Evolutionary conservation across 2,113 vertebrate genomes (phyloP).

Genomic region (Pycnonotus jocosus): DNA sequence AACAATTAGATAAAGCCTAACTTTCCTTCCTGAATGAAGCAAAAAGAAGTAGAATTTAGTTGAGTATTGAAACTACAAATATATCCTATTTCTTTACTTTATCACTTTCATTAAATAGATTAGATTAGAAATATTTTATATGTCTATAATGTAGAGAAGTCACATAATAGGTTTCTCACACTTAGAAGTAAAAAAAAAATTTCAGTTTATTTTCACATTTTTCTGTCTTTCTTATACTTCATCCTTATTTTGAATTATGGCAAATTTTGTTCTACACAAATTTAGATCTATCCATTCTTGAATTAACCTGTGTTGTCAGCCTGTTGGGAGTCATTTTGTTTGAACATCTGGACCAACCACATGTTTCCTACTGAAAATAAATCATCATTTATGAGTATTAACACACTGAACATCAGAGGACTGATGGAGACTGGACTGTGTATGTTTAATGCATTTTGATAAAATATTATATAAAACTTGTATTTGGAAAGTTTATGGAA

Average conservation of each 20-base stretch:
- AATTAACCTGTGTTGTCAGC: conserved; percentile 56
- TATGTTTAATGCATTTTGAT: neutral
- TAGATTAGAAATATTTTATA: neutral
- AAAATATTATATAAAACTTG: neutral
- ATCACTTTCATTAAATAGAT: neutral
- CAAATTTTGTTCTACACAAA: conserved; percentile 22
- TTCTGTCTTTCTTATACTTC: neutral
- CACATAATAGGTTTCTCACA: neutral
- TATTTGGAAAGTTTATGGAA: neutral
- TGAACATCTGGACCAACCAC: conserved; percentile 69
- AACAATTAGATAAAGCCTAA: neutral
- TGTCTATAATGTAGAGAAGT: neutral
- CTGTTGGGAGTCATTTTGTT: conserved; percentile 52
- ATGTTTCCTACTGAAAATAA: conserved; percentile 55
- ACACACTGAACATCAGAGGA: neutral
- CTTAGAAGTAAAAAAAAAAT: neutral
- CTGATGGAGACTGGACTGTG: neutral
- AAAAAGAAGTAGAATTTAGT: neutral
- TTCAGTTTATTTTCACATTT: conserved; percentile 4
- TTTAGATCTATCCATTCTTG: conserved; percentile 44
- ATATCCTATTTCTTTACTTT: neutral
- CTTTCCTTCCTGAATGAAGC: neutral
- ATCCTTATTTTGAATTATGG: conserved; percentile 34
- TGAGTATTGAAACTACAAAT: neutral
- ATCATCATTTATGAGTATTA: conserved; percentile 46